Evolutionary conservation across 1,140 invertebrate genomes (phyloP).

Genomic region (Drosophila pectinifera): DNA sequence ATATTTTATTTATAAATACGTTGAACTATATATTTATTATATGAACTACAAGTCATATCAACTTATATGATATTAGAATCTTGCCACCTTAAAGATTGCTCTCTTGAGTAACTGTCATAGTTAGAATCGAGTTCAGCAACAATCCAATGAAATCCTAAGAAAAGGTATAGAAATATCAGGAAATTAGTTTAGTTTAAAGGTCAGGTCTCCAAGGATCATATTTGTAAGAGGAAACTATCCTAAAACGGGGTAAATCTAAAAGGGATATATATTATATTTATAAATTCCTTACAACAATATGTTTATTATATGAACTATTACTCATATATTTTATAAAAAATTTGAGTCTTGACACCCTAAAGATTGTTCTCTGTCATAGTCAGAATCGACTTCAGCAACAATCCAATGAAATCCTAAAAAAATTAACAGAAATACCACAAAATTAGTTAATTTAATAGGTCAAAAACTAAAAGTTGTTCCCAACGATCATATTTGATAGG

Average conservation of each 20-base stretch:
- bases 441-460: no score
- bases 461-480: no score
- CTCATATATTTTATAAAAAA: no score
- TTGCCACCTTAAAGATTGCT: neutral
- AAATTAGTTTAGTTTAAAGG: no score
- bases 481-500: no score
- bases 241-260: no score
- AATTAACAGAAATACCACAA: neutral
- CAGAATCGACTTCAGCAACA: neutral
- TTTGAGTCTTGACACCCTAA: neutral
- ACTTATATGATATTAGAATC: no score
- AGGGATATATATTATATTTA: neutral
- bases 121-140: neutral
- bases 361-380: neutral
- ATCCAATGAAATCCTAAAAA: neutral
- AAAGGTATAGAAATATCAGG: neutral
- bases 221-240: no score
- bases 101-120: neutral
- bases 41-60: no score
- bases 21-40: neutral
- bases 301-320: neutral
- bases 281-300: neutral
- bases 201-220: no score
- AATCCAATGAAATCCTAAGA: neutral
- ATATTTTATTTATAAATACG: neutral